These are phyloP conservation scores for Euleptes europaea DNA, from an alignment of 2,113 vertebrate species.

Conservation along the genomic window DNA sequence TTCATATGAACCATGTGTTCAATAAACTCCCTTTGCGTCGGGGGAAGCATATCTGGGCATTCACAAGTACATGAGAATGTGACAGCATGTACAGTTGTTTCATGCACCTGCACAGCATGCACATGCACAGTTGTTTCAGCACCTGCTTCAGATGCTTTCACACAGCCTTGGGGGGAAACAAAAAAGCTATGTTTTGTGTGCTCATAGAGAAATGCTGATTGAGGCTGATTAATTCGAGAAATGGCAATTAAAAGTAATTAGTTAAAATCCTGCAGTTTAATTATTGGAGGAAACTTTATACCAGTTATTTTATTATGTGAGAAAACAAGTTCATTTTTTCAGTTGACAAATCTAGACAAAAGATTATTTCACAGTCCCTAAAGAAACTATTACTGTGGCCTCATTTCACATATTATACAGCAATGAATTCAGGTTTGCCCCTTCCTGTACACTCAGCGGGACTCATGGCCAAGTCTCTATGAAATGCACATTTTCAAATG, in stretches of 20 bases:
- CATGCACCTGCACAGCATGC: no score
- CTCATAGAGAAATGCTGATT: not conserved
- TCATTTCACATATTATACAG: not conserved
- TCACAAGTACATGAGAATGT: not conserved
- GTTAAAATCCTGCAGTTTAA: not conserved
- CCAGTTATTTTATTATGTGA: not conserved
- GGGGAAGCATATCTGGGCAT: not conserved
- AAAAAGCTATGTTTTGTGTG: not conserved
- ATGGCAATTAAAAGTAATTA: not conserved
- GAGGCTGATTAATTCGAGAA: not conserved
- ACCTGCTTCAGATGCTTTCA: not conserved
- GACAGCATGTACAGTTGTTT: no score
- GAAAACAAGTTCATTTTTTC: not conserved
- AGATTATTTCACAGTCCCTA: not conserved
- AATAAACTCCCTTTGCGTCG: not conserved
- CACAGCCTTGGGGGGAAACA: not conserved
- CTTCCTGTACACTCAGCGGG: not conserved
- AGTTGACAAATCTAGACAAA: not conserved
- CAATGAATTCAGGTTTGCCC: not conserved
- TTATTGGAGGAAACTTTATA: not conserved
- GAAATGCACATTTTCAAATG: not conserved
- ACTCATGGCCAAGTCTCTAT: not conserved
- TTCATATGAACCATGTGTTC: not conserved
- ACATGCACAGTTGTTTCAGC: not conserved
- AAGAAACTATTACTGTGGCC: not conserved